Base-by-base conservation (phyloP, 2,797 vertebrate genomes). In the Eulemur albifrons region DNA sequence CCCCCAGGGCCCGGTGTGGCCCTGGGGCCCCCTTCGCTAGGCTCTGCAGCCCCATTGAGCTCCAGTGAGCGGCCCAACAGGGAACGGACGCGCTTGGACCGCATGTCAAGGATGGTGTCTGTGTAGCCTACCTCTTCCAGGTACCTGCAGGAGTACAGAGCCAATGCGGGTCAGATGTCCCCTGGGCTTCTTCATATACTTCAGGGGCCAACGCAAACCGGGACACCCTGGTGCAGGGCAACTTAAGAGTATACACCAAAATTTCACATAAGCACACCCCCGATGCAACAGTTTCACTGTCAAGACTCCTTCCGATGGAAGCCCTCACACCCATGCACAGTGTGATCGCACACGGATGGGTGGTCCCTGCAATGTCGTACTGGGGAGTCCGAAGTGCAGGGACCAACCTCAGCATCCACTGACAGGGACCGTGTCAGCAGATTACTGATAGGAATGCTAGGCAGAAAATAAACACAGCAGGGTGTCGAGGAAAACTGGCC, bases 111-210 rank as follows among this genome's bases (percentile, higher is more conserved):
- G 96, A 99, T 99, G 63, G 99, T 99, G 98, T 99, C 99, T 4
- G 99, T 99, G 97, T 99, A 99, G 69, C 99, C 99, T 93, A 99
- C 99, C 94, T 99, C 99, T 80, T 99, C 99, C 45, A 99, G 98
- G 97, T 99, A 99, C 98, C 99, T 99, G 93, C 7, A 88, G 61
- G 87, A n/a, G 81, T 43, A 8, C 12, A 61, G 75, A 67, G 38
- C 6, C 21, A 3, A 15, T 0, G 30, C 0, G 0, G 8, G 72
- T 80, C 59, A 70, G 70, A 81, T 0, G 2, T 2, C 38, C 52
- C 15, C 23, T 0, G 8, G 9, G 77, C 67, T 14, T 20, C 38
- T 50, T 40, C n/a, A 11, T 2, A 11, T 0, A 52, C n/a, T 0
- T 3, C 7, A 14, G 70, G 40, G 23, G 32, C 32, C 13, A 54